Conservation (phyloP, 2,888 invertebrate genomes). For the Spilosoma lubricipeda region DNA sequence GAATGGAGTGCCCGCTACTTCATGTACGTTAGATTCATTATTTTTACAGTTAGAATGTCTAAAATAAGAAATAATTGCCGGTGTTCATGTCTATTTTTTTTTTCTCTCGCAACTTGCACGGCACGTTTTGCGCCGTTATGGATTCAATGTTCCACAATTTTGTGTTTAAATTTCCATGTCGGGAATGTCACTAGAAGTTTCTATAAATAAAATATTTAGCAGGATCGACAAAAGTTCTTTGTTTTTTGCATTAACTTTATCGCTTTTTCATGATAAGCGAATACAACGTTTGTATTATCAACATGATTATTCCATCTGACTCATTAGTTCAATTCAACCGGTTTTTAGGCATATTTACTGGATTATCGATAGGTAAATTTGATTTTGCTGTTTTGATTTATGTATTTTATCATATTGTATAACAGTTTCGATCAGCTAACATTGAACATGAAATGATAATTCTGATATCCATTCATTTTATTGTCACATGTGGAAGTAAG, state of each 20-base stretch:
- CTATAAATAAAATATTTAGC: constrained; percentile 10
- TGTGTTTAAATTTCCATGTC: constrained; percentile 5
- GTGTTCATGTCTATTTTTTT: constrained; percentile 45
- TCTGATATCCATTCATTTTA: neutral
- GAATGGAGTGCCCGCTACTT: constrained; percentile 62
- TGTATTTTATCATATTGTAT: neutral
- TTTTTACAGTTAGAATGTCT: constrained; percentile 63
- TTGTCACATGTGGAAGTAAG: neutral
- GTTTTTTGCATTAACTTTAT: constrained; percentile 6
- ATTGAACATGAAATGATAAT: neutral
- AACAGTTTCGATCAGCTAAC: neutral
- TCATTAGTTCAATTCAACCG: neutral
- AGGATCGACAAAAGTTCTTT: neutral
- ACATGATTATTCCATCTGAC: neutral
- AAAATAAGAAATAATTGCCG: constrained; percentile 60
- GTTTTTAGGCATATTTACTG: neutral
- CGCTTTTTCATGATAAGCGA: neutral
- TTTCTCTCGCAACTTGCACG: constrained; percentile 28
- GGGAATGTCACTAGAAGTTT: constrained; percentile 8
- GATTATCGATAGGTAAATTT: neutral
- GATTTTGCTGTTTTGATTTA: neutral
- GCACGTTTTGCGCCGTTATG: constrained; percentile 9
- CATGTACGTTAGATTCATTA: constrained; percentile 55
- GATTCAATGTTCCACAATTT: neutral
- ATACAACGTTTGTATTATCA: neutral